Evolutionary conservation across 37 sponge, comb jelly and placozoan species (phyloP).

Genomic region (Aphrocallistes beatrix): DNA sequence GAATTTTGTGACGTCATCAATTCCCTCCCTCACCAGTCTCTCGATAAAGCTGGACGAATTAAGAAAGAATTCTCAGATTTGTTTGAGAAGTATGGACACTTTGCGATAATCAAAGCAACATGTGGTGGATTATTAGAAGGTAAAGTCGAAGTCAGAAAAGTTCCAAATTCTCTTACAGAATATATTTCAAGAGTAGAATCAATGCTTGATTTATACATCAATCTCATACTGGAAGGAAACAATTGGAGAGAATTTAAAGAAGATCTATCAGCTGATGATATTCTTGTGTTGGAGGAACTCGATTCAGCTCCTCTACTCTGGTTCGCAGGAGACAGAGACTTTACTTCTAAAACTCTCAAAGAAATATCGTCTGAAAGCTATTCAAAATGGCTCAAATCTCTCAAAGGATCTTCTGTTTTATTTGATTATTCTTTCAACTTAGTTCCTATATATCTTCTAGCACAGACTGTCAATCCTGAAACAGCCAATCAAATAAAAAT

Average conservation of each 20-base stretch:
- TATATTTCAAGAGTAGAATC: neutral
- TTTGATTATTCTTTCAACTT: slow-evolving; percentile 2
- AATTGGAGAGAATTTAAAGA: neutral
- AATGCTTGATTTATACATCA: neutral
- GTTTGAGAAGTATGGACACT: neutral
- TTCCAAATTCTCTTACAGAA: neutral
- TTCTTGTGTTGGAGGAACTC: neutral
- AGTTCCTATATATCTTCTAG: neutral
- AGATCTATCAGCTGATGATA: neutral
- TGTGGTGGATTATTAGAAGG: neutral
- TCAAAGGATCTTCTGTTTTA: neutral
- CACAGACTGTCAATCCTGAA: neutral
- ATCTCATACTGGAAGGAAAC: neutral
- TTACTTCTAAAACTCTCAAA: neutral
- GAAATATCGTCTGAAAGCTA: neutral
- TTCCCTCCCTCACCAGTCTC: neutral
- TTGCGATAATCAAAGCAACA: neutral
- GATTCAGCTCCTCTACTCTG: neutral
- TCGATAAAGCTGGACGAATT: neutral
- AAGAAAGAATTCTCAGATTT: neutral
- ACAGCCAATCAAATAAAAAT: neutral
- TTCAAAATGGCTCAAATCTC: neutral
- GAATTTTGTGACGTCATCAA: neutral
- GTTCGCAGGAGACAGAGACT: neutral
- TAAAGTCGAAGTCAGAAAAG: neutral